phyloP scores from a whole-genome alignment of 2,888 invertebrate genomes.

The Oasisia sp. region DNA sequence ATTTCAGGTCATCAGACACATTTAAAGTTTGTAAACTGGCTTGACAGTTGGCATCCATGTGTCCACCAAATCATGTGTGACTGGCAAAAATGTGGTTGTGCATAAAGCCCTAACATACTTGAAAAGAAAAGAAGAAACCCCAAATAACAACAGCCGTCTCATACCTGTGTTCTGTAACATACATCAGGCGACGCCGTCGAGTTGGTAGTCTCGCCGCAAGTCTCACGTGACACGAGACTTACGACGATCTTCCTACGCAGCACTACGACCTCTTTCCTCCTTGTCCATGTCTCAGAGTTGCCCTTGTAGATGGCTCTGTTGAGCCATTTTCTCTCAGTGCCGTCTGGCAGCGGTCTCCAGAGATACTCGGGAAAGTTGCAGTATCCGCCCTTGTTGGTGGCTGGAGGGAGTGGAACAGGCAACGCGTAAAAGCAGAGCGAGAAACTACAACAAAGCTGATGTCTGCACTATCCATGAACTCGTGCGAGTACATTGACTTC shows the following conservation, averaged over 20 bases:
- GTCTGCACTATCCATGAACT: too few relatives aligned
- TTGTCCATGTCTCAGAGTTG: not conserved
- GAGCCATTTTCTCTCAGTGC: not conserved
- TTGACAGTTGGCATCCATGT: too few relatives aligned
- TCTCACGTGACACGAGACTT: not conserved
- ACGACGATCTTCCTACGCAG: not conserved
- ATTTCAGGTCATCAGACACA: too few relatives aligned
- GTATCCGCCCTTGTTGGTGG: slow-evolving; percentile 17
- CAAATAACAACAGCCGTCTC: not conserved
- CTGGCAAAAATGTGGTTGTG: too few relatives aligned
- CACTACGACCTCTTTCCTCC: slow-evolving; percentile 14
- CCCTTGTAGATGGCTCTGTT: slow-evolving; percentile 13
- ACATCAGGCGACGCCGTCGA: not conserved
- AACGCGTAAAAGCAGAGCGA: too few relatives aligned
- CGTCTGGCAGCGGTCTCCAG: not conserved
- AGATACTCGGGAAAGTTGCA: slow-evolving; percentile 12
- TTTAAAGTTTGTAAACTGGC: too few relatives aligned
- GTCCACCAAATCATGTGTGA: too few relatives aligned
- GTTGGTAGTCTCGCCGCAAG: not conserved
- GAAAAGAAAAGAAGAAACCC: too few relatives aligned
- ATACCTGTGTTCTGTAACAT: not conserved
- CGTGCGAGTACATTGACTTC: too few relatives aligned
- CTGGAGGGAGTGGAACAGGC: not conserved
- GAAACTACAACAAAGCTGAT: too few relatives aligned
- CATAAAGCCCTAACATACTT: too few relatives aligned